phyloP scores from a whole-genome alignment of 1,140 invertebrate genomes.

The Caenorhabditis remanei region DNA sequence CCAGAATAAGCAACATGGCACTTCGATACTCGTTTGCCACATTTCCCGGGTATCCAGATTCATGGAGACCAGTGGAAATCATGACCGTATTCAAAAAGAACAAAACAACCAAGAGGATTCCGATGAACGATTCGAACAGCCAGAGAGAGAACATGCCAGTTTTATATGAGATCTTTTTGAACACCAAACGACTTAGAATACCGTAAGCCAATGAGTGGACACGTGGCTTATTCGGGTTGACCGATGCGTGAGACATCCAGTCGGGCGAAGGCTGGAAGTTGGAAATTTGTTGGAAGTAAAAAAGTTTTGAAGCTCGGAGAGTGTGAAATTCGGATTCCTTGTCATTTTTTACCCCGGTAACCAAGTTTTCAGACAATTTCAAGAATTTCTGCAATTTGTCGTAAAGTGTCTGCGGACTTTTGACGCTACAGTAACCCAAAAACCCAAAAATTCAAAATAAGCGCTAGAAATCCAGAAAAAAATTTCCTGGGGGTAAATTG shows the following conservation, averaged over 20 bases:
- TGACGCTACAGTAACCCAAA: no score
- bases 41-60: background rate
- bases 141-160: slow-evolving; percentile 36
- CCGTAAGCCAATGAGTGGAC: slow-evolving; percentile 58
- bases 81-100: slow-evolving; percentile 56
- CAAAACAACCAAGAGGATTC: slow-evolving; percentile 18
- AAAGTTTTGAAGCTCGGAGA: no score
- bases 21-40: slow-evolving; percentile 54
- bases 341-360: no score
- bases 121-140: slow-evolving; percentile 56
- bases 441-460: no score
- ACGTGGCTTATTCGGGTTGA: slow-evolving; percentile 52
- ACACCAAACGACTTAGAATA: slow-evolving; percentile 42
- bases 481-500: no score
- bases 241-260: slow-evolving; percentile 57
- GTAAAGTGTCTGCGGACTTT: no score
- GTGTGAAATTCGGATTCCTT: no score
- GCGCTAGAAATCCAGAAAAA: no score
- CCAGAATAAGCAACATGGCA: slow-evolving; percentile 54
- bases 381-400: no score
- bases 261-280: slow-evolving; percentile 58
- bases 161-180: slow-evolving; percentile 44
- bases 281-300: background rate
- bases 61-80: background rate
- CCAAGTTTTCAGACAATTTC: no score